phyloP scores from a whole-genome alignment of 1,140 invertebrate species.

The Luehdorfia chinensis region DNA sequence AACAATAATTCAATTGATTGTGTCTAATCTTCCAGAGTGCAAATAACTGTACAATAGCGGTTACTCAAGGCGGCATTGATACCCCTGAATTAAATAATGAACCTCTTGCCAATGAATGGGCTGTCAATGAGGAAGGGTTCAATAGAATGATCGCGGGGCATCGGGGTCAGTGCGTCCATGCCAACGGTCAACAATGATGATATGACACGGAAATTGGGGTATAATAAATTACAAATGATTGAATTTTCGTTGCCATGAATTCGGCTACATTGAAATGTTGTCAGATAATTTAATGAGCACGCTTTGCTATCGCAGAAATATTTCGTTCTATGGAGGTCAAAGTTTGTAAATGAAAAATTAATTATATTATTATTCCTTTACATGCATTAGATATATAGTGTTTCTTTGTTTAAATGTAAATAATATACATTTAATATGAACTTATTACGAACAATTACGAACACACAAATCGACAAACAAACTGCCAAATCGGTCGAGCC shows the following conservation, averaged over 20 bases:
- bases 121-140: conserved; percentile 44
- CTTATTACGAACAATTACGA: no score
- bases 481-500: no score
- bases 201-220: conserved; percentile 48
- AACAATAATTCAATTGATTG: no score
- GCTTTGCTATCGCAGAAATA: no score
- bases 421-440: no score
- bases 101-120: conserved; percentile 28
- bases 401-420: no score
- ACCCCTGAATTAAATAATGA: conserved; percentile 23
- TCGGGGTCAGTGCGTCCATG: conserved; percentile 50
- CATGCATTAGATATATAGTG: no score
- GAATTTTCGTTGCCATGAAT: conserved; percentile 7
- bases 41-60: conserved; percentile 10
- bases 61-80: neutral
- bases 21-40: no score
- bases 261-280: conserved; percentile 2
- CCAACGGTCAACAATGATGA: conserved; percentile 53
- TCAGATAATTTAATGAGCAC: conserved; percentile 1
- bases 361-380: no score
- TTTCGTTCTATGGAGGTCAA: no score
- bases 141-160: conserved; percentile 57
- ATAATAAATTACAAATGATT: conserved; percentile 50
- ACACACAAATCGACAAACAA: no score
- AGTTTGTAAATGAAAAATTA: no score